Conservation (phyloP, 2,113 vertebrate species). For the Sylvietta virens region DNA sequence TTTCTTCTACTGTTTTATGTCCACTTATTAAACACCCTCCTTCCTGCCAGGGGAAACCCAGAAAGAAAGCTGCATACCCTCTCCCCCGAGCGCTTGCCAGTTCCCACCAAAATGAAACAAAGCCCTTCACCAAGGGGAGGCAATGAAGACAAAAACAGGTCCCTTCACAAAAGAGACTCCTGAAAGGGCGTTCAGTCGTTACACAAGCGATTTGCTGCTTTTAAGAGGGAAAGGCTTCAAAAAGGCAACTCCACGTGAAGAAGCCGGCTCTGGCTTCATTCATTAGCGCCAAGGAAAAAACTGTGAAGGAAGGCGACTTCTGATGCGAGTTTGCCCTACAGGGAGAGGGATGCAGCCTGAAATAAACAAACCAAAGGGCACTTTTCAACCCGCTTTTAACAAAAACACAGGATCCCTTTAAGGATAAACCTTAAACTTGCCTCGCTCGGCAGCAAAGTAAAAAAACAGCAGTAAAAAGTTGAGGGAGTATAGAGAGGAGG, state of each 20-base stretch:
- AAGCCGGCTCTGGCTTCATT: neutral
- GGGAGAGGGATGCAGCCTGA: neutral
- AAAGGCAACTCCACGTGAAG: neutral
- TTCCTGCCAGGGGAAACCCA: conserved; percentile 1
- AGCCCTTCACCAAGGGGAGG: neutral
- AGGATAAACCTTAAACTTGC: neutral
- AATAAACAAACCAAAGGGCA: neutral
- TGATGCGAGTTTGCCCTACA: neutral
- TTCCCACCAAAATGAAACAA: neutral
- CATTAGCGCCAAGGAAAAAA: neutral
- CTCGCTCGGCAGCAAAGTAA: neutral
- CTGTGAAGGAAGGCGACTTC: neutral
- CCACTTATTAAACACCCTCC: neutral
- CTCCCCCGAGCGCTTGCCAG: neutral
- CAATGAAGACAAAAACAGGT: neutral
- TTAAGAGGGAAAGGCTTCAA: neutral
- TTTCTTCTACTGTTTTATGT: neutral
- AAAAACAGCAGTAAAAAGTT: neutral
- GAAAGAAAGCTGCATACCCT: neutral
- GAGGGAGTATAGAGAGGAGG: accelerated
- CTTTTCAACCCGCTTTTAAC: neutral
- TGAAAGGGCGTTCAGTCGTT: neutral
- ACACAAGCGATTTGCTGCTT: neutral
- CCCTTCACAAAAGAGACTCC: neutral
- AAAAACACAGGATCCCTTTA: neutral